These are phyloP conservation scores for Opisthocomus hoazin DNA, from an alignment of 2,113 vertebrate genomes.

Conservation along the genomic window DNA sequence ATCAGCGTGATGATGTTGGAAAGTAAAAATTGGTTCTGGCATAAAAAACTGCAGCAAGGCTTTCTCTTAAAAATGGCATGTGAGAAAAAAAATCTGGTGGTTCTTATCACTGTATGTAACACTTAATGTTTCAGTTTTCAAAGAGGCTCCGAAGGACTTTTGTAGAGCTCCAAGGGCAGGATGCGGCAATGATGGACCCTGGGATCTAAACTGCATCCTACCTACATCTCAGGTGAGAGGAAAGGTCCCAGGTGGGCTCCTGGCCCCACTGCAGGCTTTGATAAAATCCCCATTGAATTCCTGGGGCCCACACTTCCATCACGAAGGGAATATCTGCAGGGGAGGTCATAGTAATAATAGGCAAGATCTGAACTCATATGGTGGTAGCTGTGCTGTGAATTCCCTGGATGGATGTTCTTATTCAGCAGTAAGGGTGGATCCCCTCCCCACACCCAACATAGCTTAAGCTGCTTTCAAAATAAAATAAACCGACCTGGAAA, in stretches of 20 bases:
- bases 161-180: background rate
- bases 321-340: background rate
- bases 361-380: background rate
- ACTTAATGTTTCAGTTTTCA: background rate
- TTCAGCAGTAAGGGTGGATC: background rate
- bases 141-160: background rate
- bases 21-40: background rate
- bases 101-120: background rate
- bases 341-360: background rate
- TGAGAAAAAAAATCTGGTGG: background rate
- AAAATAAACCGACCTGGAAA: slow-evolving; percentile 1
- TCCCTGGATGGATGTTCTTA: background rate
- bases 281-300: background rate
- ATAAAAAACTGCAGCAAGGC: background rate
- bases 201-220: background rate
- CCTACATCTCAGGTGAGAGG: background rate
- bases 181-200: background rate
- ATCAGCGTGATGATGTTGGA: background rate
- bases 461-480: slow-evolving; percentile 1
- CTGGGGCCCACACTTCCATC: background rate
- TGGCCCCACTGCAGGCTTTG: background rate
- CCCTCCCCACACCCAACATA: no score
- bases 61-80: background rate
- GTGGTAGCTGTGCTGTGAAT: background rate
- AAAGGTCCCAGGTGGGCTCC: background rate